Evolutionary conservation across 2,113 vertebrate genomes (phyloP).

Genomic region (Phylloscopus whistleri): DNA sequence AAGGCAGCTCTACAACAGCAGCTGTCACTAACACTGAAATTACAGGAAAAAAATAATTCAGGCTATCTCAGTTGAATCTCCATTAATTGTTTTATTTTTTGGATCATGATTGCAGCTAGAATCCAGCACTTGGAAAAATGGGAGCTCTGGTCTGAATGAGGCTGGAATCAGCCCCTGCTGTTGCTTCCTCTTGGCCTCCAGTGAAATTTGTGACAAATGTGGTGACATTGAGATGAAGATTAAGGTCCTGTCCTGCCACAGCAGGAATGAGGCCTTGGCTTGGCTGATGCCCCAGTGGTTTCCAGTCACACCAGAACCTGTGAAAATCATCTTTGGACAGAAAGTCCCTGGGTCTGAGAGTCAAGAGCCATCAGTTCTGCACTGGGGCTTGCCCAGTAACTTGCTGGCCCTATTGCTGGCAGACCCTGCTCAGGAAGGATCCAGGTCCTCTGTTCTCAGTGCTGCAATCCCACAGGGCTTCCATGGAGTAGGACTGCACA

Average conservation of each 20-base stretch:
- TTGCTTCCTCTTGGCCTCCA: neutral
- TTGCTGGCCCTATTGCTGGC: fast-evolving
- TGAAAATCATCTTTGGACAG: neutral
- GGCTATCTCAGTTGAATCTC: neutral
- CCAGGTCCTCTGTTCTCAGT: too few relatives aligned
- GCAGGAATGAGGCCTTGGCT: neutral
- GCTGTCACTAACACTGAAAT: neutral
- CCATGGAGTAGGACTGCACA: neutral
- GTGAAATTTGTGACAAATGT: neutral
- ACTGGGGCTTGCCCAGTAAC: neutral
- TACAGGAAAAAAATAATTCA: neutral
- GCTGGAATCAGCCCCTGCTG: neutral
- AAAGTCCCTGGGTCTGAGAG: neutral
- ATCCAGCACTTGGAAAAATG: neutral
- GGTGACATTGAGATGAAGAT: neutral
- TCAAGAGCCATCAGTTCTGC: neutral
- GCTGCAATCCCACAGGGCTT: fast-evolving
- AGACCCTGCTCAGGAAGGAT: neutral
- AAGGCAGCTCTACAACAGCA: neutral
- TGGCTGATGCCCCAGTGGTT: neutral
- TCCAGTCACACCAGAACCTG: neutral
- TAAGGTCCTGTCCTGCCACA: neutral
- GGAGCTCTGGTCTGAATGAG: neutral
- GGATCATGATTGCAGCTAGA: neutral
- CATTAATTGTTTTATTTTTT: neutral